A percentile compares a stretch with the other conserved stretches of the same genome.
Evolutionary conservation across 1,140 invertebrate species (phyloP).

Genomic region (Drosophila bocqueti): DNA sequence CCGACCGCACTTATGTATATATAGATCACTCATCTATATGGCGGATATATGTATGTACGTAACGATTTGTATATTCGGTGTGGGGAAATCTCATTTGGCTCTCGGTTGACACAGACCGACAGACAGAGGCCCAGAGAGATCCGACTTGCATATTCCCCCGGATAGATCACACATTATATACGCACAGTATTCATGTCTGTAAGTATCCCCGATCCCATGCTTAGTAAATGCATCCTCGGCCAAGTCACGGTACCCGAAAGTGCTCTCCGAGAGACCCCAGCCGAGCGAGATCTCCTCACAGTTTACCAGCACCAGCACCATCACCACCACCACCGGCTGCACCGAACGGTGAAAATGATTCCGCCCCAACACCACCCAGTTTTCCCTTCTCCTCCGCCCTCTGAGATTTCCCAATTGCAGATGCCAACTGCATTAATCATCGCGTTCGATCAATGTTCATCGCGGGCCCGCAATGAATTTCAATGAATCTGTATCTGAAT

Average conservation of each 20-base stretch:
- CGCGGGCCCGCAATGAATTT: constrained; percentile 25
- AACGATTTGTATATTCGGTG: constrained; percentile 24
- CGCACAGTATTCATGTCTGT: constrained; percentile 2
- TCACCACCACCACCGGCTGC: constrained; percentile 1
- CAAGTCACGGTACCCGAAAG: background rate
- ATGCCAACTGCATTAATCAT: constrained; percentile 58
- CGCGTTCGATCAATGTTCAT: constrained; percentile 39
- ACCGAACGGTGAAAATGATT: constrained; percentile 13
- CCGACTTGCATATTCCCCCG: constrained; percentile 17
- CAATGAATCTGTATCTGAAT: constrained; percentile 27
- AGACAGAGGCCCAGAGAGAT: constrained; percentile 7
- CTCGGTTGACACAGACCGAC: constrained; percentile 34
- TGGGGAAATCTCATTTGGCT: constrained; percentile 29
- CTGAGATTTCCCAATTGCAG: constrained; percentile 58
- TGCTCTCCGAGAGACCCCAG: background rate
- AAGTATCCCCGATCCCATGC: constrained; percentile 5
- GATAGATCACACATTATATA: constrained; percentile 11
- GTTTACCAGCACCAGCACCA: background rate
- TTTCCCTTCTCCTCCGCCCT: background rate
- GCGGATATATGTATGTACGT: constrained; percentile 22
- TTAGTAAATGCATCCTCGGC: constrained; percentile 44
- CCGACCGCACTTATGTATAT: constrained; percentile 32
- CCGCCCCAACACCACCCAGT: background rate
- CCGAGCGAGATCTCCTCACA: background rate
- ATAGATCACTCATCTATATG: constrained; percentile 29